Percentiles rank a stretch among this genome's conserved stretches.
phyloP scores from a whole-genome alignment of 1,140 invertebrate genomes.

The Cydia fagiglandana region DNA sequence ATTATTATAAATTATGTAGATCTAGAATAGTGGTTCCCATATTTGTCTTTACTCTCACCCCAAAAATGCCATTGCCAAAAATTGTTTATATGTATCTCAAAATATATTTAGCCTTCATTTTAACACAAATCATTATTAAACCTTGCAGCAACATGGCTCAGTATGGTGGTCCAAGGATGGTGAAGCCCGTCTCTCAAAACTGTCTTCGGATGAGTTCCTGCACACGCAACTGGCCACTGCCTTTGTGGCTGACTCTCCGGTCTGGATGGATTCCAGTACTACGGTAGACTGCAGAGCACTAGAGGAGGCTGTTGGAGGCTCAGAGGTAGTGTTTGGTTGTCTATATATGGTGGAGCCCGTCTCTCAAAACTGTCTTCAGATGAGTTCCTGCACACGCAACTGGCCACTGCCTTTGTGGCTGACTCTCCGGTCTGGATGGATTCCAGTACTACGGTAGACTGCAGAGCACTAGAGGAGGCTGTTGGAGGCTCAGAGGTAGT shows the following conservation, averaged over 20 bases:
- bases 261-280: conserved; percentile 98
- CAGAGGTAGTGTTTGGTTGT: conserved; percentile 77
- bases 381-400: conserved; percentile 91
- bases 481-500: conserved; percentile 88
- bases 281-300: conserved; percentile 87
- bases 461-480: conserved; percentile 87
- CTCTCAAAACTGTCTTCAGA: conserved; percentile 85
- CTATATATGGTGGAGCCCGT: conserved; percentile 79
- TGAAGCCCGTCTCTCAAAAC: conserved; percentile 80
- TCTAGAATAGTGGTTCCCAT: too few relatives aligned
- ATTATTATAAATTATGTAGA: background rate
- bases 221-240: conserved; percentile 89
- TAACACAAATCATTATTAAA: background rate
- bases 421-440: conserved; percentile 99
- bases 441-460: conserved; percentile 86
- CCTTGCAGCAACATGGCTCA: conserved; percentile 95
- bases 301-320: conserved; percentile 90
- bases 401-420: conserved; percentile 87
- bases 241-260: conserved; percentile 92
- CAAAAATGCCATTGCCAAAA: too few relatives aligned
- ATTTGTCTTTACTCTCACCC: too few relatives aligned
- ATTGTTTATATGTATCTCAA: too few relatives aligned
- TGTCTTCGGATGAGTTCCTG: conserved; percentile 88
- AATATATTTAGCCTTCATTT: too few relatives aligned
- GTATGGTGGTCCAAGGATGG: conserved; percentile 94